phyloP scores from a whole-genome alignment of 2,797 vertebrate genomes.

The Centroberyx gerrardi region DNA sequence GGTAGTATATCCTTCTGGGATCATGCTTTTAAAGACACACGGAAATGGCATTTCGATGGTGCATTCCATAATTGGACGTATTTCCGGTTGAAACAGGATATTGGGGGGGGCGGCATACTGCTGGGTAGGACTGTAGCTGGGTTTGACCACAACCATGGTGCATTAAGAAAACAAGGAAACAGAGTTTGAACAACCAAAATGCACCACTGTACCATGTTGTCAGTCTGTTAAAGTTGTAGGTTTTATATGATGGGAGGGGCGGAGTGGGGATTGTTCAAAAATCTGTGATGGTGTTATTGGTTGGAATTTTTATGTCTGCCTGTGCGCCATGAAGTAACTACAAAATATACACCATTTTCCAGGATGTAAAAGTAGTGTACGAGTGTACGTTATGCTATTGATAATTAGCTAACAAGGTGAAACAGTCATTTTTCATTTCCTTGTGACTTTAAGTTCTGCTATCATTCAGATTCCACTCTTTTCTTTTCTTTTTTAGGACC shows the following conservation, averaged over 20 bases:
- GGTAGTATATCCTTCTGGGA: too few relatives aligned
- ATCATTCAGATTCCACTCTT: background rate
- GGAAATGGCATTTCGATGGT: background rate
- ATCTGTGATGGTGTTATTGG: too few relatives aligned
- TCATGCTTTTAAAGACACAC: too few relatives aligned
- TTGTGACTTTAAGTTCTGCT: background rate
- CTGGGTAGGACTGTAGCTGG: too few relatives aligned
- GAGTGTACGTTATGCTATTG: too few relatives aligned
- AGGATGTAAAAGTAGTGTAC: too few relatives aligned
- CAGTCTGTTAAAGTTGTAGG: background rate
- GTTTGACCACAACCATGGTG: background rate
- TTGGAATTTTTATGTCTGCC: too few relatives aligned
- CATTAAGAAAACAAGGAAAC: conserved; percentile 1
- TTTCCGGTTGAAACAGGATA: background rate
- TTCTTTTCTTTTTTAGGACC: conserved; percentile 81
- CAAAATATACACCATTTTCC: too few relatives aligned
- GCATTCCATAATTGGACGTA: too few relatives aligned
- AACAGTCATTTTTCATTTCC: background rate
- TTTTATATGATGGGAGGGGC: background rate
- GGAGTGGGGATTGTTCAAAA: too few relatives aligned
- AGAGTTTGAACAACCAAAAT: background rate
- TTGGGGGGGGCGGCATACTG: background rate
- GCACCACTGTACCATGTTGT: background rate
- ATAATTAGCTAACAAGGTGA: too few relatives aligned
- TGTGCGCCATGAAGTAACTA: too few relatives aligned